These are phyloP conservation scores for Dromas ardeola DNA, from an alignment of 2,113 vertebrate species.

Conservation along the genomic window DNA sequence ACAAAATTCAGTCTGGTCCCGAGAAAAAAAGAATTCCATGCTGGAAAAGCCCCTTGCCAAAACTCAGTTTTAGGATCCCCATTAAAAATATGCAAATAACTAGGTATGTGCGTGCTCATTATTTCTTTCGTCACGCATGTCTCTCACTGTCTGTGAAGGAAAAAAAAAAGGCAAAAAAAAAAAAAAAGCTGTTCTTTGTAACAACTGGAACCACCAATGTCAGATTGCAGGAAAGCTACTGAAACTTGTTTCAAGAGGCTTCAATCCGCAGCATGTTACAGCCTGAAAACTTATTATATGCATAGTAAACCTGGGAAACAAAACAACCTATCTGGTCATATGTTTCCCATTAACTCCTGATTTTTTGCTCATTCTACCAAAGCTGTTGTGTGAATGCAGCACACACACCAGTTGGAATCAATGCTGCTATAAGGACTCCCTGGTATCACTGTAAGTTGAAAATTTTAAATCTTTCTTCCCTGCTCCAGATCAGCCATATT, in stretches of 20 bases:
- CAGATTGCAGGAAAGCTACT: slow-evolving; percentile 24
- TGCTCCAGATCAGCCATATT: not conserved
- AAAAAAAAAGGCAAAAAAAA: not conserved
- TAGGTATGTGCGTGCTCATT: not conserved
- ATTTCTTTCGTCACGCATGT: not conserved
- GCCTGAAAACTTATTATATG: slow-evolving; percentile 74
- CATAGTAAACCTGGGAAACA: slow-evolving; percentile 70
- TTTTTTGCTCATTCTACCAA: slow-evolving; percentile 72
- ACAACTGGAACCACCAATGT: not conserved
- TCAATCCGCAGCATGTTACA: slow-evolving; percentile 44
- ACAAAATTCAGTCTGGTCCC: not conserved
- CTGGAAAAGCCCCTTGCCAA: not conserved
- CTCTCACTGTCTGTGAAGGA: not conserved
- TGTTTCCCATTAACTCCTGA: slow-evolving; percentile 77
- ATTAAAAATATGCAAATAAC: not conserved
- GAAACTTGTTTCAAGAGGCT: slow-evolving; percentile 51
- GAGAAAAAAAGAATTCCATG: not conserved
- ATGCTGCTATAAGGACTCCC: not conserved
- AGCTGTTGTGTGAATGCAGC: slow-evolving; percentile 56
- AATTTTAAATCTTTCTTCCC: not conserved
- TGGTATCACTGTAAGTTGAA: not conserved
- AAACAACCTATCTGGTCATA: slow-evolving; percentile 73
- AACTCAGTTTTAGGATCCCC: not conserved
- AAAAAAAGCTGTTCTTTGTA: not conserved
- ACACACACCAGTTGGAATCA: not conserved